Conservation (phyloP, 2,888 invertebrate genomes). For the Perdita meconis region DNA sequence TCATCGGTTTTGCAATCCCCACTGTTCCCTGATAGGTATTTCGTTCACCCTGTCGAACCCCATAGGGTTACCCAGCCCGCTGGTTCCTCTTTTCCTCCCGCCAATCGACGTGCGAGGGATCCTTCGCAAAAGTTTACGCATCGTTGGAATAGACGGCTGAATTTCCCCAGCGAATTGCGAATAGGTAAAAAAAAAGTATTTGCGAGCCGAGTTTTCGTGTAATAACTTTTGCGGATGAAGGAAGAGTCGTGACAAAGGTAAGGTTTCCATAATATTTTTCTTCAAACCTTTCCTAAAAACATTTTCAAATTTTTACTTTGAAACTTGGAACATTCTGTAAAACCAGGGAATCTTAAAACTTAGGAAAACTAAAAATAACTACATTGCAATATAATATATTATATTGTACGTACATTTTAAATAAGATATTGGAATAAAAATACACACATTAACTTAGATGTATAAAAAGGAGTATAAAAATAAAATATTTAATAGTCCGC, state of each 20-base stretch:
- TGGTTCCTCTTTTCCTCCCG: slow-evolving; percentile 51
- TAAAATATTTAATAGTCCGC: too few species aligned
- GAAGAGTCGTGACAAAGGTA: background rate
- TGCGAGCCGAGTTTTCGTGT: background rate
- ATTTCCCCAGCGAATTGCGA: slow-evolving; percentile 77
- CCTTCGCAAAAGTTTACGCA: slow-evolving; percentile 76
- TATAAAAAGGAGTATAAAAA: too few species aligned
- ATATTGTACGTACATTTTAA: too few species aligned
- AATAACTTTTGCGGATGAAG: background rate
- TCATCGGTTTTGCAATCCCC: slow-evolving; percentile 61
- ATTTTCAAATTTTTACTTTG: too few species aligned
- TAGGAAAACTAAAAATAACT: too few species aligned
- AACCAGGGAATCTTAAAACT: too few species aligned
- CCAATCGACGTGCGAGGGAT: slow-evolving; percentile 61
- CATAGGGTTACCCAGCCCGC: slow-evolving; percentile 50
- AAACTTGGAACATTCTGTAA: too few species aligned
- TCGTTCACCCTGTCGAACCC: slow-evolving; percentile 50
- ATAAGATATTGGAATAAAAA: too few species aligned
- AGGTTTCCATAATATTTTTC: too few species aligned
- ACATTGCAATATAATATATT: too few species aligned
- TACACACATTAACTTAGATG: too few species aligned
- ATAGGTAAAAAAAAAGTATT: slow-evolving; percentile 8
- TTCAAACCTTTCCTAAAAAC: too few species aligned
- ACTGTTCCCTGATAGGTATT: slow-evolving; percentile 60
- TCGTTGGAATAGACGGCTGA: slow-evolving; percentile 71